Percentiles rank a stretch among this genome's conserved stretches.
Conservation (phyloP, 2,888 invertebrate species). For the Metacarcinus magister region DNA sequence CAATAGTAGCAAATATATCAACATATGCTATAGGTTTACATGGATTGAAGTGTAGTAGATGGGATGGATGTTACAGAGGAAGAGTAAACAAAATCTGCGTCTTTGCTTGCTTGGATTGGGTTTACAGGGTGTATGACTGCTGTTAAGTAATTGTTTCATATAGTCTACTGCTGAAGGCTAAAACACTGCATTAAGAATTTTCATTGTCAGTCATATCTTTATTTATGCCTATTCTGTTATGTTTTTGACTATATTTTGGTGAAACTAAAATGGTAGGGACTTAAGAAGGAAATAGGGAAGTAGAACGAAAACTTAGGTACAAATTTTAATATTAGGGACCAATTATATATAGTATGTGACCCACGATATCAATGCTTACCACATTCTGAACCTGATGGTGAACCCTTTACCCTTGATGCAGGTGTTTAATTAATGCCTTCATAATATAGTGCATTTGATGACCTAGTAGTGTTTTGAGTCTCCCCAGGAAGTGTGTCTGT, state of each 20-base stretch:
- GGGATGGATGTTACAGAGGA: not conserved
- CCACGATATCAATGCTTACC: not conserved
- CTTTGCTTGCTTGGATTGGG: not conserved
- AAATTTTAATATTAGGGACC: not conserved
- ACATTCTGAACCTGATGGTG: not conserved
- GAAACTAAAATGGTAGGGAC: not conserved
- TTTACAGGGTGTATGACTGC: not conserved
- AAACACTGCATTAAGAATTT: not conserved
- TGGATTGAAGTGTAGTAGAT: not conserved
- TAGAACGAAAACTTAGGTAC: not conserved
- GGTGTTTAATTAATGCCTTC: not conserved
- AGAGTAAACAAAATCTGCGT: not conserved
- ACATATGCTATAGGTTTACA: not conserved
- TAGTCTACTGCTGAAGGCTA: not conserved
- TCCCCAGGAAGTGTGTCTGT: constrained; percentile 8
- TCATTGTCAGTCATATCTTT: not conserved
- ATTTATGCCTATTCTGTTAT: not conserved
- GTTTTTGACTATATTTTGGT: not conserved
- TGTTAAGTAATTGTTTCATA: not conserved
- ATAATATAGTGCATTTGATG: not conserved
- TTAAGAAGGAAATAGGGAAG: not conserved
- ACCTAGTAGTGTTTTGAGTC: not conserved
- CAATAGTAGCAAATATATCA: not conserved
- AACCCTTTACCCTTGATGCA: not conserved
- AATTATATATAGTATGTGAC: not conserved